Evolutionary conservation across 2,888 invertebrate species (phyloP), one percentile per base, ranked within the genome.

Genomic region (Drosophila tripunctata): DNA sequence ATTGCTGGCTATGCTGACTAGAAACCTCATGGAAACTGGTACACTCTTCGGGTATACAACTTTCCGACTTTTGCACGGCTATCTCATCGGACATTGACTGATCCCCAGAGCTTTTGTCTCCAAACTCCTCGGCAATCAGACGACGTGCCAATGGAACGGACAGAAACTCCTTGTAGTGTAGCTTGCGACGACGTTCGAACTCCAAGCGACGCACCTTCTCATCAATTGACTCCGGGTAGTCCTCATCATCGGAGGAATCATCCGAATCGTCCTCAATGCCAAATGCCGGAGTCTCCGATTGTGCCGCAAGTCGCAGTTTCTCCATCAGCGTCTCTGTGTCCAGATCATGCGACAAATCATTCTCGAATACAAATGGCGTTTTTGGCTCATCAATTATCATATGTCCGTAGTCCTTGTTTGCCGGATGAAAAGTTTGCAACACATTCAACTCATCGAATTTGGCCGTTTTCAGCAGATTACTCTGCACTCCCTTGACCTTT

Each of bases 371-470:
- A 44, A 92, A 94, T 8, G 99, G 99, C 7, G 99, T 99, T 92
- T 99, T 98, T 0, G 99, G 99, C 92, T 99, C 99, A 85, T 98
- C 96, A 67, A 96, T 95, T 92, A 99, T 98, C 98, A 99, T 99
- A 89, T 98, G 98, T 6, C 99, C 99, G 91, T 99, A 99, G 92
- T 99, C 99, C 92, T 99, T 99, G 91, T 98, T 97, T 4, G 96
- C 93, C 22, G 99, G 99, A 93, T 99, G 99, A 86, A 98, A 95
- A 0, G 99, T 99, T 70, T 97, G 98, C 85, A 99, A 93, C 74
- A 99, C 99, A 92, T 99, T 99, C 95, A 98, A 96, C 93, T 99
- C 99, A 92, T 99, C 99, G 93, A 97, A 98, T 93, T 97, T 96
- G 88, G 97, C 94, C 4, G 50, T 43, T 56, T 80, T 77, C 1